Evolutionary conservation across 2,113 vertebrate species (phyloP), one percentile per base, ranked within the genome.

Genomic region (Indicator indicator): DNA sequence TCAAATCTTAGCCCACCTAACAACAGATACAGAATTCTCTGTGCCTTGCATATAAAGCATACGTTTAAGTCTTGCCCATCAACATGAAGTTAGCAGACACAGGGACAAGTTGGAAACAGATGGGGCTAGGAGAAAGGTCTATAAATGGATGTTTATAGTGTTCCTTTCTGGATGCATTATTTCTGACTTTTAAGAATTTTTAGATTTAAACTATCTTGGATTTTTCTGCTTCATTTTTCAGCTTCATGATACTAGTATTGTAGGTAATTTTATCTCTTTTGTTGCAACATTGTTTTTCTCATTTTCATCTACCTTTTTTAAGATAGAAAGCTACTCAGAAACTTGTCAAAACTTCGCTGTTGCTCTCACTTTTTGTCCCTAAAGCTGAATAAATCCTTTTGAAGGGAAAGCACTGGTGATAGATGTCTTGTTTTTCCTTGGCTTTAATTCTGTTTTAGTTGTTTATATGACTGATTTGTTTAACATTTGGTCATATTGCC

Each of bases 221-320:
- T 60, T 88, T 68, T 80, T 83, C 58, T 62, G 59, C 42, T 9
- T 87, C 6, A 10, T 71, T 91, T 93, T 91, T 44, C 55, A 33
- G 6, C 28, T 75, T 94, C 9, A 9, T 36, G 89, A 12, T 56
- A 38, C 24, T 75, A 70, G n/a, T 15, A 62, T 33, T 65, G 4
- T 70, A 85, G 75, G 24, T 71, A 76, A 72, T 71, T 71, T 44
- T 50, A 30, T 8, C 18, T 84, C 50, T 23, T 90, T 67, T 88
- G 20, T 40, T 52, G 16, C 8, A 52, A 0, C 1, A 0, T 38
- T 46, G 7, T 56, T 85, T 36, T 71, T 67, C 54, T 79, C 1
- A 3, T 6, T 50, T 20, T 79, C 52, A 38, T 72, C 36, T 52
- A 40, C 20, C 15, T 68, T 84, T 86, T 78, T 40, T 12, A 67